Base-by-base conservation (phyloP, 1,140 invertebrate genomes). In the Copidosoma floridanum region DNA sequence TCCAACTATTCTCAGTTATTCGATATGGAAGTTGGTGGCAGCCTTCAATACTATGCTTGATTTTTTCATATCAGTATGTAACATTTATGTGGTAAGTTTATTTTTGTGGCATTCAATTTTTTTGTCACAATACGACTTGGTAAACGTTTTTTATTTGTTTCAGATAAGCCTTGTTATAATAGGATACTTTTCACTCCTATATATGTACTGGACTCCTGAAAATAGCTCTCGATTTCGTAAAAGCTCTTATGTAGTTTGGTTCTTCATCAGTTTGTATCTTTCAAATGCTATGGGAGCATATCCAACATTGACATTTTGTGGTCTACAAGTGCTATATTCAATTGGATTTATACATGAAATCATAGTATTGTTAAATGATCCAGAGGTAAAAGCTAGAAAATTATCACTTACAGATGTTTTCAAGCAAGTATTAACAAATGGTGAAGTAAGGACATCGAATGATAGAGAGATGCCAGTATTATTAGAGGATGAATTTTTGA, bases 231-330 rank as follows among this genome's bases (percentile, higher is more conserved):
- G 81, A 32, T 88, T 88, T 66, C 80, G 81, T 50, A 82, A 82
- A 29, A 75, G 80, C 6, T 85, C 86, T 1, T 82, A 83, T 41
- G 70, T 82, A 0, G 70, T 88, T 2, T 89, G 87, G 87, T 73
- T 87, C 3, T 73, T 86, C 2, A 73, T 85, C 20, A 85, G 84
- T 44, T 80, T 85, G 48, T 86, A 83, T 67, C 21, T 88, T 8
- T 83, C 86, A 4, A 85, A 85, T 65, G 67, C 83, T 26, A 80
- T 85, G 23, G 84, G 84, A 8, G 73, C 80, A 23, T 84, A 85
- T 50, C 82, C 85, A 77, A 79, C 86, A 2, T 73, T 83, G 47
- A 78, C 84, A 47, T 89, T 89, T 72, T 76, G 84, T 12, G 16
- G 71, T 3, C 58, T 84, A 0, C 82, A 83, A 74, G 50, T 77